A percentile compares a stretch with the other conserved stretches of the same genome.
phyloP scores from a whole-genome alignment of 1,140 invertebrate genomes.

The Thaumetopoea pityocampa region DNA sequence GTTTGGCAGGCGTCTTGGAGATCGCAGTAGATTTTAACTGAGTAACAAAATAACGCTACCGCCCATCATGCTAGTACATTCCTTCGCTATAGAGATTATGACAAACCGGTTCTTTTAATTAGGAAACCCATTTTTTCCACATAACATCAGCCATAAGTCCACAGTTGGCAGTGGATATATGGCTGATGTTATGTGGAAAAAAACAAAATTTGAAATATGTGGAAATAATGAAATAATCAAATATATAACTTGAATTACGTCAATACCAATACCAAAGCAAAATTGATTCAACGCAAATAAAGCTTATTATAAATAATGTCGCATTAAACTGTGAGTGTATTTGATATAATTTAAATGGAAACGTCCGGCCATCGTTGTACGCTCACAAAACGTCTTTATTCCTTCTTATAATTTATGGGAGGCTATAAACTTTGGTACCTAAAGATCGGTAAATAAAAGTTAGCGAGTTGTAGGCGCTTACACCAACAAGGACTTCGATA shows the following conservation, averaged over 20 bases:
- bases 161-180: no score
- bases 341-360: conserved; percentile 64
- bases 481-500: conserved; percentile 18
- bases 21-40: no score
- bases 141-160: no score
- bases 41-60: no score
- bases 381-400: conserved; percentile 64
- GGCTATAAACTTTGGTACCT: conserved; percentile 53
- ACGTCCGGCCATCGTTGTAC: conserved; percentile 36
- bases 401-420: conserved; percentile 49
- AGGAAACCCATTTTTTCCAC: no score
- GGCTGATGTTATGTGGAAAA: no score
- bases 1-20: no score
- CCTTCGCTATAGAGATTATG: no score
- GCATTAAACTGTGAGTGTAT: conserved; percentile 42
- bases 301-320: conserved; percentile 44
- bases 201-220: no score
- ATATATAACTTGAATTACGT: conserved; percentile 9
- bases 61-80: no score
- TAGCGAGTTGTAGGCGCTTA: conserved; percentile 40
- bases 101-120: no score
- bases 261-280: conserved; percentile 22
- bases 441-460: conserved; percentile 61
- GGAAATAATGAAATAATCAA: conserved; percentile 7
- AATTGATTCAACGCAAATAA: conserved; percentile 55